Percentiles rank a stretch among this genome's conserved stretches.
Evolutionary conservation across 2,113 vertebrate genomes (phyloP).

Genomic region (Ceyx margarethae): DNA sequence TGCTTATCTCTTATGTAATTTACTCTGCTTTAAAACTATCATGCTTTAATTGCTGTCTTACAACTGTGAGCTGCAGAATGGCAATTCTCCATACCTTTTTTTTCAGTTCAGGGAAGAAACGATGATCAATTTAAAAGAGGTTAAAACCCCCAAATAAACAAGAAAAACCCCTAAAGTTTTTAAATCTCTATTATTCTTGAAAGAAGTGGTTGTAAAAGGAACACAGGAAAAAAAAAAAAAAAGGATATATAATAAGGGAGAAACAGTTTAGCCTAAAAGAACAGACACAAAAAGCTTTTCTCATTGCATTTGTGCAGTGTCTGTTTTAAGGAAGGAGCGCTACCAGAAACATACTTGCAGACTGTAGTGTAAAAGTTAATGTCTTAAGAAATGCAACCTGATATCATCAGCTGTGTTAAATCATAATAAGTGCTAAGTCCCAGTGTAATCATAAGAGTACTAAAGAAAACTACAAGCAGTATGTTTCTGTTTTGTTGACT

Average conservation of each 20-base stretch:
- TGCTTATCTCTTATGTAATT: not conserved
- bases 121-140: not conserved
- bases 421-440: not conserved
- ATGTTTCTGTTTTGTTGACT: not conserved
- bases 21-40: not conserved
- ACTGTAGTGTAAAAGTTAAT: slow-evolving; percentile 2
- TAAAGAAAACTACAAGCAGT: not conserved
- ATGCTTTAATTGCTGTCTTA: not conserved
- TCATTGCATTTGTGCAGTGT: not conserved
- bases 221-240: not conserved
- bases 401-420: slow-evolving; percentile 20
- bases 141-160: not conserved
- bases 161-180: not conserved
- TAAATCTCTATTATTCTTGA: not conserved
- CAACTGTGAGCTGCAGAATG: not conserved
- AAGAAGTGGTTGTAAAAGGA: not conserved
- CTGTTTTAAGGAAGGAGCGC: not conserved
- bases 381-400: slow-evolving; percentile 12
- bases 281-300: not conserved
- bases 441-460: not conserved
- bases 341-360: not conserved
- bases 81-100: not conserved
- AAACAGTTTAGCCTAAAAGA: not conserved
- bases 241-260: not conserved
- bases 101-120: not conserved